A percentile compares a stretch with the other conserved stretches of the same genome.
Conservation (phyloP, 2,888 invertebrate genomes). For the Apocheima hispidaria region DNA sequence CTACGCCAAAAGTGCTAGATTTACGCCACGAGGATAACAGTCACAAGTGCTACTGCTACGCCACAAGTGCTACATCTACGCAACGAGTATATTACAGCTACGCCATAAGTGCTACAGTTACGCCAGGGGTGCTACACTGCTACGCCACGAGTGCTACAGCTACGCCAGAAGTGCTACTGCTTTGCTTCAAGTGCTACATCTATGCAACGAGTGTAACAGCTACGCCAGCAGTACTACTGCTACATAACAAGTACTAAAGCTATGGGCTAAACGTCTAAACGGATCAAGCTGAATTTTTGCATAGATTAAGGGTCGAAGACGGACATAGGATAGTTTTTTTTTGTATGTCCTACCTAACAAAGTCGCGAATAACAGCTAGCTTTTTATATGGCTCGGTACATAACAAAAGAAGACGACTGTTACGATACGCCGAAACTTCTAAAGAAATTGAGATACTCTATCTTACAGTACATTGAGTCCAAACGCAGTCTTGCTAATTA, state of each 20-base stretch:
- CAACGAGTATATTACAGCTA: background rate
- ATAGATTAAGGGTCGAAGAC: too few species aligned
- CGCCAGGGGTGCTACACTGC: background rate
- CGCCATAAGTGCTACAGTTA: background rate
- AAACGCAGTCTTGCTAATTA: slow-evolving; percentile 60
- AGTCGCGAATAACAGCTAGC: too few species aligned
- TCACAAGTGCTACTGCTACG: background rate
- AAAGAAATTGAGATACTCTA: slow-evolving; percentile 2
- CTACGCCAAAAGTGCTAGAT: background rate
- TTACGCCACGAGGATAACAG: background rate
- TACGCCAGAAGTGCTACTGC: background rate
- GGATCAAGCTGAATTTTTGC: too few species aligned
- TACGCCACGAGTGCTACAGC: background rate
- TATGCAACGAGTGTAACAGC: background rate
- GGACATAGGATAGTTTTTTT: too few species aligned
- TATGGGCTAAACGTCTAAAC: too few species aligned
- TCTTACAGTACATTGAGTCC: slow-evolving; percentile 1
- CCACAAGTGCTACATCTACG: background rate
- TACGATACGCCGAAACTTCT: background rate
- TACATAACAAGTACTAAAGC: background rate
- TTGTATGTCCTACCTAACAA: too few species aligned
- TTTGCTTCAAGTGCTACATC: background rate
- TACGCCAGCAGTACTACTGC: background rate
- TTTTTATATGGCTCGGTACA: too few species aligned
- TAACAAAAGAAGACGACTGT: too few species aligned